Evolutionary conservation across 2,113 vertebrate genomes (phyloP).

Genomic region (Coturnix japonica): DNA sequence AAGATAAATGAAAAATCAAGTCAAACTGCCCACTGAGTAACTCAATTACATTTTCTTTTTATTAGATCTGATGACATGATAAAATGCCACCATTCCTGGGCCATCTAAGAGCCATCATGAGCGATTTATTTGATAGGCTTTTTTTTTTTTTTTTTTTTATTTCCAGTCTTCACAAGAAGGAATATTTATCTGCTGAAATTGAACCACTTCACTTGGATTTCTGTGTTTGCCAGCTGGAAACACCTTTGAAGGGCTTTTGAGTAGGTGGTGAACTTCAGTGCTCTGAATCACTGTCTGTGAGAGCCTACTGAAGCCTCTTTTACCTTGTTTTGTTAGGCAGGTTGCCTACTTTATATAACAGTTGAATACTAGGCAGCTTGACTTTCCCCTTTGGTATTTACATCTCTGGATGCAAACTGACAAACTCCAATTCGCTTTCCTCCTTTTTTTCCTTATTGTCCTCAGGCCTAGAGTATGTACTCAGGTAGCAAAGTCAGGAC

Average conservation of each 20-base stretch:
- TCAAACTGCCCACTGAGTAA: constrained; percentile 26
- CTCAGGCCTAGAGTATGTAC: not conserved
- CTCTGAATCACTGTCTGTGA: constrained; percentile 56
- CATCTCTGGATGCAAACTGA: not conserved
- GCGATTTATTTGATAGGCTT: constrained; percentile 22
- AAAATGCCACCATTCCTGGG: constrained; percentile 29
- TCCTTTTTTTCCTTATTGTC: not conserved
- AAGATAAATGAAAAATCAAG: constrained; percentile 50
- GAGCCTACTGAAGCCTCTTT: not conserved
- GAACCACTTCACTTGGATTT: constrained; percentile 12
- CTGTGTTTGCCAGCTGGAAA: constrained; percentile 31
- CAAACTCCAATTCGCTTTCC: not conserved
- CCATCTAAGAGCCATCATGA: constrained; percentile 16
- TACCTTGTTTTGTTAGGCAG: not conserved
- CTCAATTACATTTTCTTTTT: constrained; percentile 38
- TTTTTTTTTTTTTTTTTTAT: constrained; percentile 28
- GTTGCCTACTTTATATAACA: not conserved
- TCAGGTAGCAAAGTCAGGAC: not conserved
- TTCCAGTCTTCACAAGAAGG: not conserved
- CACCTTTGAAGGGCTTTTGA: constrained; percentile 35
- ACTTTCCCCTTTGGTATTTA: not conserved
- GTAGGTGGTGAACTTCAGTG: constrained; percentile 21
- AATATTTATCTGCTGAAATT: constrained; percentile 38
- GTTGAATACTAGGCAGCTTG: not conserved
- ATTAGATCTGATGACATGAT: constrained; percentile 43